Base-by-base conservation (phyloP, 2,113 vertebrate species). In the Fregata magnificens region DNA sequence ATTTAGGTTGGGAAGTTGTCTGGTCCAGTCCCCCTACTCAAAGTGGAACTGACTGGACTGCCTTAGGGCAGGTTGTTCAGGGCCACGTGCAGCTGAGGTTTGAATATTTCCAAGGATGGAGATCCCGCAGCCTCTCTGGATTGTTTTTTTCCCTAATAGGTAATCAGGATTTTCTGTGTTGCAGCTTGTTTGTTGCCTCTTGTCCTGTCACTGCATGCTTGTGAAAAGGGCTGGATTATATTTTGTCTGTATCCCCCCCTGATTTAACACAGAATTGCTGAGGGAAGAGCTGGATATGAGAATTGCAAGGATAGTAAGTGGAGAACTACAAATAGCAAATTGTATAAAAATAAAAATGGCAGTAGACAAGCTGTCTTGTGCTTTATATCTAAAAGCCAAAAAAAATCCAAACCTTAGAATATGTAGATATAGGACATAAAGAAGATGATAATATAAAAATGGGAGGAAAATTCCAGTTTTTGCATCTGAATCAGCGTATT, bases 401-500 rank as follows among this genome's bases (percentile, higher is more conserved):
- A 50, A 74, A 34, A 13, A 11, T 5, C 20, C 38, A 79, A 28
- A 59, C 66, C 10, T 18, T 82, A 42, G 22, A 90, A 79, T 70
- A 47, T 19, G 22, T 73, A 74, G 56, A 13, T 61, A 14, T 1
- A 63, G 38, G 71, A 31, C 4, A 63, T 63, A 38, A 93, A 76
- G 29, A 70, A 92, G n/a, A 65, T 63, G 24, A 44, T 67, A 31
- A 14, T 90, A 53, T 56, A 44, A 80, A 82, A 67, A 55, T 20
- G 32, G 28, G 19, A 6, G 10, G 1, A 5, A 42, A 34, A 52
- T 31, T 38, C 44, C n/a, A 3, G 1, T 14, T 86, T 94, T 88
- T 93, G 59, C 44, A 63, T 94, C 87, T 90, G 88, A 97, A 92
- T 95, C 79, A 76, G 86, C 76, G 71, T 89, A 14, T 93, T 91